phyloP scores from a whole-genome alignment of 1,140 invertebrate species.

The Drosophila sp. region DNA sequence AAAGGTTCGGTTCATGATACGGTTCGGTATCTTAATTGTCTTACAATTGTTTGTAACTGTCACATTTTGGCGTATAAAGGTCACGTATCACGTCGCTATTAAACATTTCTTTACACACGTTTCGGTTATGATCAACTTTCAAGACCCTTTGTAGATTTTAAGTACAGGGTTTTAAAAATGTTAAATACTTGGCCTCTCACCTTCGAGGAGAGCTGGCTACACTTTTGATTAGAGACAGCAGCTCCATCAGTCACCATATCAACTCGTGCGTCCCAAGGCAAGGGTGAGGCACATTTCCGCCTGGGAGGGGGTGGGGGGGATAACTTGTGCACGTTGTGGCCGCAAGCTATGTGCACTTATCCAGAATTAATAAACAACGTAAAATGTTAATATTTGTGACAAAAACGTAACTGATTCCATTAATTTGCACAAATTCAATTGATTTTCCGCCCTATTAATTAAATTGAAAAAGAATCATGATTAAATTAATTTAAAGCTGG shows the following conservation, averaged over 20 bases:
- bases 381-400: conserved; percentile 15
- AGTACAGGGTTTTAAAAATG: no score
- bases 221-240: background rate
- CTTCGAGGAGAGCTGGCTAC: no score
- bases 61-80: no score
- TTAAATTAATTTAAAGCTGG: background rate
- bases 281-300: background rate
- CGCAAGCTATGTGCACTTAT: conserved; percentile 70
- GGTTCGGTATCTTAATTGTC: no score
- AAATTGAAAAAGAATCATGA: background rate
- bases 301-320: background rate
- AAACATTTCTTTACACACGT: no score
- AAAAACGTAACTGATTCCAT: background rate
- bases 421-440: no score
- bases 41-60: no score
- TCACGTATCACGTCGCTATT: no score
- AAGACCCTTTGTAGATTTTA: no score
- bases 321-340: conserved; percentile 38
- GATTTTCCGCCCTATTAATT: background rate
- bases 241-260: conserved; percentile 57
- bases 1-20: no score
- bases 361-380: conserved; percentile 69
- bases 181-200: no score
- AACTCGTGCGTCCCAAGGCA: conserved; percentile 26
- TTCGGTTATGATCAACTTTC: no score